Evolutionary conservation across 2,797 vertebrate genomes (phyloP).

Genomic region (Lepus townsendii): DNA sequence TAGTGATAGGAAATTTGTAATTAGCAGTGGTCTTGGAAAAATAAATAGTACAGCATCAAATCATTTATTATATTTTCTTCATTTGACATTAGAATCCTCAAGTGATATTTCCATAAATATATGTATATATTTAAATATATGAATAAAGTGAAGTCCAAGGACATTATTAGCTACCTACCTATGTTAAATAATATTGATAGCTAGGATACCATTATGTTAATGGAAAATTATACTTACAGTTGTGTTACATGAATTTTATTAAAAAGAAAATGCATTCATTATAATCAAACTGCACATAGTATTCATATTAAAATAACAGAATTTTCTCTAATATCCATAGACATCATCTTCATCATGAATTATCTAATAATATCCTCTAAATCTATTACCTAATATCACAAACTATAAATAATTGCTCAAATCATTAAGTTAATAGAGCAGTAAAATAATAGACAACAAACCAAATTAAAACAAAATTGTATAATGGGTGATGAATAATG

Average conservation of each 20-base stretch:
- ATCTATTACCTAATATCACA: conserved; percentile 80
- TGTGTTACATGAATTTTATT: conserved; percentile 51
- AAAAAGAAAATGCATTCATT: conserved; percentile 69
- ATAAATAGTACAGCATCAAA: background rate
- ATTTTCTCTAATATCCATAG: conserved; percentile 76
- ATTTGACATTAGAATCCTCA: conserved; percentile 2
- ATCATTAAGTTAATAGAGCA: conserved; percentile 82
- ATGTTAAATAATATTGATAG: background rate
- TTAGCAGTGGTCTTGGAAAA: conserved; percentile 50
- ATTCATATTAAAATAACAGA: conserved; percentile 71
- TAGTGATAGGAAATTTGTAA: background rate
- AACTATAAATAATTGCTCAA: conserved; percentile 82
- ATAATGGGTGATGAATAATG: conserved; percentile 76
- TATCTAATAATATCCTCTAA: conserved; percentile 78
- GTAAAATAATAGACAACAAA: conserved; percentile 81
- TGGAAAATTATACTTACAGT: conserved; percentile 46
- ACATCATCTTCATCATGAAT: conserved; percentile 77
- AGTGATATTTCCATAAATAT: background rate
- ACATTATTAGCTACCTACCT: background rate
- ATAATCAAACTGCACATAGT: conserved; percentile 65
- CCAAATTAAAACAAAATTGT: conserved; percentile 81
- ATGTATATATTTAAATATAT: background rate
- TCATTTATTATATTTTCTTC: conserved; percentile 45
- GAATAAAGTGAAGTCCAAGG: background rate
- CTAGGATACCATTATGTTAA: background rate